Percentiles rank a stretch among this genome's conserved stretches.
Conservation (phyloP, 2,797 vertebrate genomes). For the Neostethus bicornis region DNA sequence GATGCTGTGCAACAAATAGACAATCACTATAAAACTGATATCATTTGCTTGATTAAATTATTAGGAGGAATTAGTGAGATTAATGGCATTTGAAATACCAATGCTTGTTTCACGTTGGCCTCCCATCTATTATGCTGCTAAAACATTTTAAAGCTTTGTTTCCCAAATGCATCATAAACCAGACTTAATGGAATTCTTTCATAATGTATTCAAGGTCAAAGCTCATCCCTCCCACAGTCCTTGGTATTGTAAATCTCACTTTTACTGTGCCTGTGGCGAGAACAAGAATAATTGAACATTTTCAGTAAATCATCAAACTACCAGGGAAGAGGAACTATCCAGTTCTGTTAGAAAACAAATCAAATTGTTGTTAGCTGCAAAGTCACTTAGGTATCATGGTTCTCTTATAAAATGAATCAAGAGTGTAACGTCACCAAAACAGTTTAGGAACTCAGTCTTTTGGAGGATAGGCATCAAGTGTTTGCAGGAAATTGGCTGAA, state of each 20-base stretch:
- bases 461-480: slow-evolving; percentile 21
- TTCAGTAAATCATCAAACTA: slow-evolving; percentile 31
- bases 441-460: slow-evolving; percentile 32
- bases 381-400: background rate
- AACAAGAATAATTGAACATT: slow-evolving; percentile 56
- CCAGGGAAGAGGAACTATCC: slow-evolving; percentile 25
- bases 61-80: slow-evolving; percentile 22
- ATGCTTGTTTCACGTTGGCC: slow-evolving; percentile 30
- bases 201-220: slow-evolving; percentile 77
- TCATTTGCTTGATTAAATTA: slow-evolving; percentile 18
- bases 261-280: slow-evolving; percentile 39
- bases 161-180: slow-evolving; percentile 57
- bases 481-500: slow-evolving; percentile 41
- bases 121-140: slow-evolving; percentile 46
- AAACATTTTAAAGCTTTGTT: slow-evolving; percentile 54
- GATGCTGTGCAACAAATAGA: background rate
- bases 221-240: slow-evolving; percentile 68
- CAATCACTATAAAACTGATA: slow-evolving; percentile 3
- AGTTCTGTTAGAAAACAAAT: slow-evolving; percentile 26
- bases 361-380: background rate
- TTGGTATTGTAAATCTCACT: slow-evolving; percentile 74
- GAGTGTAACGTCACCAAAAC: slow-evolving; percentile 7
- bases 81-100: slow-evolving; percentile 41
- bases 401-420: slow-evolving; percentile 13
- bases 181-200: slow-evolving; percentile 69